Evolutionary conservation across 2,797 vertebrate genomes (phyloP).

Genomic region (Cossypha dichroa): DNA sequence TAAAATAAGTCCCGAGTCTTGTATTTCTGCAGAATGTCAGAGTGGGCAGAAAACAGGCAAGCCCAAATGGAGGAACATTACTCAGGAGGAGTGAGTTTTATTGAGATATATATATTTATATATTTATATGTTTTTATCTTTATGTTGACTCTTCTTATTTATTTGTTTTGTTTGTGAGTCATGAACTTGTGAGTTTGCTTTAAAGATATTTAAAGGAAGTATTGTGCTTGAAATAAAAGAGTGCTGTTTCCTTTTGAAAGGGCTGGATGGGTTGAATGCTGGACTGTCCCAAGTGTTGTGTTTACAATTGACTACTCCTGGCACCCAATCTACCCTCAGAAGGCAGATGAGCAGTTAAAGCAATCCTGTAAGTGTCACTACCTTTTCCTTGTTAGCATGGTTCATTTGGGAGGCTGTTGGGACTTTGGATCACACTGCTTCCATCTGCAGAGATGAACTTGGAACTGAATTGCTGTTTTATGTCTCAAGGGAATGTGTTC

Average conservation of each 20-base stretch:
- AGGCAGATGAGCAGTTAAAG: conserved; percentile 93
- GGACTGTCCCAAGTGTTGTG: conserved; percentile 93
- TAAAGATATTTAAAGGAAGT: neutral
- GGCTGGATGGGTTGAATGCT: conserved; percentile 96
- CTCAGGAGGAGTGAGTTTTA: conserved; percentile 88
- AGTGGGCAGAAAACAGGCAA: conserved; percentile 85
- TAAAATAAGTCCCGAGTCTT: conserved; percentile 85
- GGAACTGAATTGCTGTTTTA: neutral
- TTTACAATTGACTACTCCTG: conserved; percentile 96
- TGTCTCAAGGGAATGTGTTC: neutral
- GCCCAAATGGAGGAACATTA: conserved; percentile 93
- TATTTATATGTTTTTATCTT: neutral
- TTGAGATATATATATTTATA: neutral
- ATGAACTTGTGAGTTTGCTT: neutral
- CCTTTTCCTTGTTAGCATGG: neutral
- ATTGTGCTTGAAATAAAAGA: neutral
- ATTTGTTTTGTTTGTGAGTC: neutral
- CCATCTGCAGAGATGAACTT: neutral
- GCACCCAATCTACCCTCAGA: conserved; percentile 98
- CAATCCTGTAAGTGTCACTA: conserved; percentile 87
- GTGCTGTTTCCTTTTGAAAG: conserved; percentile 68
- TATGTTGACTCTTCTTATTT: neutral
- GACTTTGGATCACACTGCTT: neutral
- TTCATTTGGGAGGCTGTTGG: neutral
- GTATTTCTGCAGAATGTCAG: conserved; percentile 85